These are phyloP conservation scores for Paedocypris sp. DNA, from an alignment of 2,113 vertebrate genomes.

Conservation along the genomic window DNA sequence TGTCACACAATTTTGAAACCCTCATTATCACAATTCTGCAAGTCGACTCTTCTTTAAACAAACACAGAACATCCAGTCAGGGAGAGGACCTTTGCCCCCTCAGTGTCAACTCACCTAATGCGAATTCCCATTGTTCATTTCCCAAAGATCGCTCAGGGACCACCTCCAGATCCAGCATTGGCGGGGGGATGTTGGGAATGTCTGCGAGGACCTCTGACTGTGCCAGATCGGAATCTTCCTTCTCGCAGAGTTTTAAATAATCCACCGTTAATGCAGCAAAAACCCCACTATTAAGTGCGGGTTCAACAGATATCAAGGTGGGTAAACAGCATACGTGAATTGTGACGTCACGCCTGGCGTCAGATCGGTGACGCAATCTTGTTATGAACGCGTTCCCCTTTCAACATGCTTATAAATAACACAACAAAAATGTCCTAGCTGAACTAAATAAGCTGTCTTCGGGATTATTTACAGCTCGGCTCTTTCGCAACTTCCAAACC, in stretches of 20 bases:
- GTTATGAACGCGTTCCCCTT: not conserved
- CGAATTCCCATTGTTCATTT: conserved; percentile 99
- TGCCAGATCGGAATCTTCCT: conserved; percentile 39
- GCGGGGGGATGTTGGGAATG: conserved; percentile 50
- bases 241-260: conserved; percentile 18
- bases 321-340: no score
- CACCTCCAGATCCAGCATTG: conserved; percentile 99
- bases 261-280: not conserved
- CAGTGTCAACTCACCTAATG: conserved; percentile 69
- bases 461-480: no score
- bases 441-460: not conserved
- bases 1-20: no score
- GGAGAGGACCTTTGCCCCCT: no score
- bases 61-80: no score
- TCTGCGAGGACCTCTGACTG: conserved; percentile 32
- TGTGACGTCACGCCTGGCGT: conserved; percentile 16
- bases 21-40: no score
- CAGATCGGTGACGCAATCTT: not conserved
- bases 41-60: no score
- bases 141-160: conserved; percentile 97
- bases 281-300: no score
- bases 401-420: conserved; percentile 23
- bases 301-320: no score
- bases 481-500: no score
- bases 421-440: not conserved